phyloP scores from a whole-genome alignment of 2,888 invertebrate genomes.

The Callyntrura sp. region DNA sequence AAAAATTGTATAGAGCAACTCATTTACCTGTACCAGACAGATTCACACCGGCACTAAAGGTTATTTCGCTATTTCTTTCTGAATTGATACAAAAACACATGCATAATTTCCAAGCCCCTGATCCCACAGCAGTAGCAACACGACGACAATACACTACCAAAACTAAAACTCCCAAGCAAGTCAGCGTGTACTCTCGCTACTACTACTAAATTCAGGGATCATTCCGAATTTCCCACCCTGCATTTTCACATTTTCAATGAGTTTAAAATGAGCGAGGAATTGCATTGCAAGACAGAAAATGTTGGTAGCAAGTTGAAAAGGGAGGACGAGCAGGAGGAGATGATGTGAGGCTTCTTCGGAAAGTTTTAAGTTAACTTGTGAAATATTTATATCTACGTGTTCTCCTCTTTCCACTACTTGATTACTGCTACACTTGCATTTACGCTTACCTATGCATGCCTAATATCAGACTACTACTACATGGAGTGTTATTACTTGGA shows the following conservation, averaged over 20 bases:
- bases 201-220: slow-evolving; percentile 48
- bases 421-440: slow-evolving; percentile 52
- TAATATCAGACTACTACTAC: slow-evolving; percentile 12
- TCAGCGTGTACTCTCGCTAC: neutral
- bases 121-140: slow-evolving; percentile 61
- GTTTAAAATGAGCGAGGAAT: slow-evolving; percentile 67
- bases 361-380: slow-evolving; percentile 71
- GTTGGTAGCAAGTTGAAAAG: slow-evolving; percentile 22
- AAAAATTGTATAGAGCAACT: slow-evolving; percentile 14
- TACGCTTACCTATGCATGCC: neutral
- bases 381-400: slow-evolving; percentile 77
- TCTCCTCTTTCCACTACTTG: slow-evolving; percentile 61
- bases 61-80: slow-evolving; percentile 37
- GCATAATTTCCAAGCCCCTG: slow-evolving; percentile 52
- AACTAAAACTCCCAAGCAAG: neutral
- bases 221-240: slow-evolving; percentile 71
- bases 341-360: slow-evolving; percentile 41
- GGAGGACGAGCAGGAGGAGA: slow-evolving; percentile 48
- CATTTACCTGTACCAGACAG: neutral
- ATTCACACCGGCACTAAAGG: slow-evolving; percentile 6
- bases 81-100: slow-evolving; percentile 51
- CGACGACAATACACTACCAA: neutral
- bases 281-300: slow-evolving; percentile 56
- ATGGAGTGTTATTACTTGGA: slow-evolving; percentile 37
- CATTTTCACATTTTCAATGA: slow-evolving; percentile 73